Conservation (phyloP, 2,888 invertebrate genomes). For the Oasisia sp. region DNA sequence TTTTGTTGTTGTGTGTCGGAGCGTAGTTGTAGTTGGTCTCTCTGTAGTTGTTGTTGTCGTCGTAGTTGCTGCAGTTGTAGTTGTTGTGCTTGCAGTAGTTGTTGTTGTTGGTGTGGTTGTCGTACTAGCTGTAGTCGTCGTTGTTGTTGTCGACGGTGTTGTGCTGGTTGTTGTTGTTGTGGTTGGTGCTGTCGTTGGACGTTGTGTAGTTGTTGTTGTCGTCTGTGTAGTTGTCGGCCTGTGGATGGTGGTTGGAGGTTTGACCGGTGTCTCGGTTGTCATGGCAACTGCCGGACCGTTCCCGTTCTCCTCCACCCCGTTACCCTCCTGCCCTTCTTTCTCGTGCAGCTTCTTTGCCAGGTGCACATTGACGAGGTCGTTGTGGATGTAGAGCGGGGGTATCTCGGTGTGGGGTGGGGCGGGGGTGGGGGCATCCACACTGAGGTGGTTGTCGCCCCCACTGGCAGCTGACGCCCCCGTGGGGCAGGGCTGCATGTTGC, state of each 20-base stretch:
- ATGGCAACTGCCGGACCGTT: neutral
- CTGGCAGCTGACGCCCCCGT: neutral
- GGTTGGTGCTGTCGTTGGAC: neutral
- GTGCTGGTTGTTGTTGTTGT: conserved; percentile 14
- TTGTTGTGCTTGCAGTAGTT: neutral
- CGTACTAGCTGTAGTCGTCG: neutral
- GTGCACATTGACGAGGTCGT: neutral
- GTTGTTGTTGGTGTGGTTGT: neutral
- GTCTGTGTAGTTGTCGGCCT: neutral
- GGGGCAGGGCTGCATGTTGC: conserved; percentile 26
- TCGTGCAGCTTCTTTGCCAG: neutral
- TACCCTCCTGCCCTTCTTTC: neutral
- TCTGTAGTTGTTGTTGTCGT: neutral
- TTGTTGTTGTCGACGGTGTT: conserved; percentile 20
- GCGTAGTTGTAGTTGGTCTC: conserved; percentile 6
- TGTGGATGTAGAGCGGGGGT: neutral
- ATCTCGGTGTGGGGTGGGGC: neutral
- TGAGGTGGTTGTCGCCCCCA: neutral
- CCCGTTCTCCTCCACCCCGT: neutral
- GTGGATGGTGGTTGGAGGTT: neutral
- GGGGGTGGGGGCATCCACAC: neutral
- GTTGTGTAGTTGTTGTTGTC: neutral
- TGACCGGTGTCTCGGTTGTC: neutral
- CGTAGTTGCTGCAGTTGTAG: conserved; percentile 14
- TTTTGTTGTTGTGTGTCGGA: neutral